Percentiles rank a stretch among this genome's conserved stretches.
Evolutionary conservation across 2,888 invertebrate species (phyloP).

Genomic region (Myopa tessellatipennis): DNA sequence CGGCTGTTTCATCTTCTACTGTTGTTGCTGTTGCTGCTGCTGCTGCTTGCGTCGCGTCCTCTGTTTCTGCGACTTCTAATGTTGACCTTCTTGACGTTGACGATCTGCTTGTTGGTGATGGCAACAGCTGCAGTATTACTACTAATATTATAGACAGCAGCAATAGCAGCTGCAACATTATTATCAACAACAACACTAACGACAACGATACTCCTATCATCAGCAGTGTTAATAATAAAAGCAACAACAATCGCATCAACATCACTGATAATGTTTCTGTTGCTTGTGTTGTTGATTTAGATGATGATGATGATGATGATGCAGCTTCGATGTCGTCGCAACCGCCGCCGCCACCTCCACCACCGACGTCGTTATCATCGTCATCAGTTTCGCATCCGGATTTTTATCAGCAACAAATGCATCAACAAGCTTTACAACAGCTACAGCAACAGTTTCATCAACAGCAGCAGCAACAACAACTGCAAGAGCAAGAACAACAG

Average conservation of each 20-base stretch:
- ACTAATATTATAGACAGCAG: background rate
- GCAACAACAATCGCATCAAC: background rate
- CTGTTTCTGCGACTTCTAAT: conserved; percentile 43
- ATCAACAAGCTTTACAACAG: conserved; percentile 59
- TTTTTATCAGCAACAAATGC: conserved; percentile 57
- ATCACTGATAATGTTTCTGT: conserved; percentile 14
- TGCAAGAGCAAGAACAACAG: conserved; percentile 27
- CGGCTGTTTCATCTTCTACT: conserved; percentile 44
- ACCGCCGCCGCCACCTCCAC: conserved; percentile 30
- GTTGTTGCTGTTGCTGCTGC: conserved; percentile 42
- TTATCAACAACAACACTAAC: background rate
- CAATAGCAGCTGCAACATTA: background rate
- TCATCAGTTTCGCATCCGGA: conserved; percentile 32
- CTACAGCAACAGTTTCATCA: conserved; percentile 56
- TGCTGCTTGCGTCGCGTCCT: conserved; percentile 14
- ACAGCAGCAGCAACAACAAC: conserved; percentile 52
- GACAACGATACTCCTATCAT: background rate
- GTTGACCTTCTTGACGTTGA: conserved; percentile 53
- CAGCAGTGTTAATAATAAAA: background rate
- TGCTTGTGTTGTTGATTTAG: conserved; percentile 29
- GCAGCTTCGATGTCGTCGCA: conserved; percentile 2
- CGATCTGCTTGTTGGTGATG: background rate
- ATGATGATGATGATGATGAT: conserved; percentile 39
- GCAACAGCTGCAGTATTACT: background rate
- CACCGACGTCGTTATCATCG: background rate